Conservation (phyloP, 2,113 vertebrate genomes). For the Nycticryphes semicollaris region DNA sequence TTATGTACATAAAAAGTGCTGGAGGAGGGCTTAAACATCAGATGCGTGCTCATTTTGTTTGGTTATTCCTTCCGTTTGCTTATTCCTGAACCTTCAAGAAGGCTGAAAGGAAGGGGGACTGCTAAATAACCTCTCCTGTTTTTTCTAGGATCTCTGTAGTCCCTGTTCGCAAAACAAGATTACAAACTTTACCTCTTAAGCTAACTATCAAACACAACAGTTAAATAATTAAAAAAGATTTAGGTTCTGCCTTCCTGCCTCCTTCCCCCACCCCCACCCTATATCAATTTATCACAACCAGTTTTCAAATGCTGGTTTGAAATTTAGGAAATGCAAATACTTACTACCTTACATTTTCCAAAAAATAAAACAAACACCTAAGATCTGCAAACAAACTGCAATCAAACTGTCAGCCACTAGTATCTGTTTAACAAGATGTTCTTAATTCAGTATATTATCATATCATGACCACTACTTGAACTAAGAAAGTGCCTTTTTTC, state of each 20-base stretch:
- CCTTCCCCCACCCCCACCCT: not conserved
- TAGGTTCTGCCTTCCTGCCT: not conserved
- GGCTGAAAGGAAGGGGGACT: not conserved
- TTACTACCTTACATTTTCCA: not conserved
- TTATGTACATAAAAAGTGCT: conserved; percentile 73
- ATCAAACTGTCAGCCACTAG: not conserved
- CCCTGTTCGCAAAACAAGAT: not conserved
- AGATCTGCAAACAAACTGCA: not conserved
- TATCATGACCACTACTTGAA: not conserved
- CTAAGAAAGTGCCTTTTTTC: not conserved
- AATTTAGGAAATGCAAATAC: not conserved
- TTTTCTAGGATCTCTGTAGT: not conserved
- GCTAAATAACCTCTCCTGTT: conserved; percentile 30
- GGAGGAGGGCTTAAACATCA: conserved; percentile 68
- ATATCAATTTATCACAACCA: not conserved
- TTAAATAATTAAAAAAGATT: not conserved
- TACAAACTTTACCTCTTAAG: not conserved
- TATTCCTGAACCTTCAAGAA: conserved; percentile 47
- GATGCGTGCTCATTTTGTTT: conserved; percentile 39
- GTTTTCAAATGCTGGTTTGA: not conserved
- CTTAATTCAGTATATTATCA: not conserved
- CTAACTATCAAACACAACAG: not conserved
- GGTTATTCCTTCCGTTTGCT: conserved; percentile 49
- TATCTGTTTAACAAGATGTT: not conserved
- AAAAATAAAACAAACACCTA: not conserved